These are phyloP conservation scores for Amaurobius ferox DNA, from an alignment of 2,888 invertebrate species.

Conservation along the genomic window DNA sequence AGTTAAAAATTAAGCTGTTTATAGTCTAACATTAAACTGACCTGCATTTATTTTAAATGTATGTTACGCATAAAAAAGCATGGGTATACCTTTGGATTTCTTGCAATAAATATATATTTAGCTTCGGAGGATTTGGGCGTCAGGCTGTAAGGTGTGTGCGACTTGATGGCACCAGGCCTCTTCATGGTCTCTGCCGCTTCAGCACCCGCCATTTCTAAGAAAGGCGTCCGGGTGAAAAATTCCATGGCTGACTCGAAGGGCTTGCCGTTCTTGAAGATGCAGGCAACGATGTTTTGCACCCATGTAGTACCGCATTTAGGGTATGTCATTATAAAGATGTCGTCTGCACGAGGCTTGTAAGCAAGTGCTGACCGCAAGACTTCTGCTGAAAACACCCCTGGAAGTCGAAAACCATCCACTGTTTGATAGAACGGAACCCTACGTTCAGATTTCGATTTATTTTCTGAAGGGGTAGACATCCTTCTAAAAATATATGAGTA, in stretches of 20 bases:
- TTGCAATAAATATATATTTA: conserved; percentile 55
- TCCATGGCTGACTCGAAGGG: conserved; percentile 44
- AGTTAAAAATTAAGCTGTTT: no score
- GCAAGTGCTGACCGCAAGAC: conserved; percentile 33
- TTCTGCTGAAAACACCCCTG: conserved; percentile 43
- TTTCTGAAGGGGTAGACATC: neutral
- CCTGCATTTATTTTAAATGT: no score
- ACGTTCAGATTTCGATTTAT: neutral
- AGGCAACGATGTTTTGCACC: conserved; percentile 68
- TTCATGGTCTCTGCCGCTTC: conserved; percentile 38
- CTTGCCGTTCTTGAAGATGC: conserved; percentile 41
- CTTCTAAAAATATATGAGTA: no score
- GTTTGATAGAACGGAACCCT: conserved; percentile 36
- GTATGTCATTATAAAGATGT: conserved; percentile 65
- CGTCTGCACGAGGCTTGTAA: conserved; percentile 67
- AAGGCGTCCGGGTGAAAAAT: conserved; percentile 46
- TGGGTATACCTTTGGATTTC: conserved; percentile 74
- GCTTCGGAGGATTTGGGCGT: conserved; percentile 40
- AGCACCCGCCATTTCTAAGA: conserved; percentile 58
- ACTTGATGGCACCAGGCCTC: conserved; percentile 74
- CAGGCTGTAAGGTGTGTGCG: conserved; percentile 41
- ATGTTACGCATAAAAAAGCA: neutral
- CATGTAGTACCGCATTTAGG: conserved; percentile 72
- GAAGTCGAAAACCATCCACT: conserved; percentile 48
- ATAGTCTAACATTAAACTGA: no score